phyloP scores from a whole-genome alignment of 2,888 invertebrate species.

The Loripinus fragilis region DNA sequence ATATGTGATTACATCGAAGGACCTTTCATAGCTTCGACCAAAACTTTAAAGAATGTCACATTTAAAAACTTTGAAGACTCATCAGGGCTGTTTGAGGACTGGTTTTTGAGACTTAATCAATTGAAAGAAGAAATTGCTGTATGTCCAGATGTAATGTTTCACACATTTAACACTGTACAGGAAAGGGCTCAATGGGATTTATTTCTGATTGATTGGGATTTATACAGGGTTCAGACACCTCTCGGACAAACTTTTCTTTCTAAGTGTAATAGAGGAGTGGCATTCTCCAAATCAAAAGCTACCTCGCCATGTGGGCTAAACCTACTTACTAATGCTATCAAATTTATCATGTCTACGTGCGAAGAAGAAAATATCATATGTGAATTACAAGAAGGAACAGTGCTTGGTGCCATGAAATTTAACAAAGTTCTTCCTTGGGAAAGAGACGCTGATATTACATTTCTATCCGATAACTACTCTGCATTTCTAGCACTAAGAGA shows the following conservation, averaged over 20 bases:
- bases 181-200: slow-evolving; percentile 28
- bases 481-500: slow-evolving; percentile 50
- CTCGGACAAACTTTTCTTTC: slow-evolving; percentile 64
- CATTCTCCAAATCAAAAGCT: slow-evolving; percentile 23
- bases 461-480: slow-evolving; percentile 63
- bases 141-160: slow-evolving; percentile 81
- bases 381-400: slow-evolving; percentile 77
- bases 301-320: slow-evolving; percentile 74
- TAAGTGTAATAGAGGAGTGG: slow-evolving; percentile 47
- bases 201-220: slow-evolving; percentile 52
- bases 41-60: slow-evolving; percentile 48
- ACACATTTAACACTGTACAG: slow-evolving; percentile 21
- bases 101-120: slow-evolving; percentile 71
- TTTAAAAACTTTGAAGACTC: slow-evolving; percentile 59
- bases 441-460: slow-evolving; percentile 76
- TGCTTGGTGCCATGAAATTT: slow-evolving; percentile 81
- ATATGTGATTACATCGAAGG: slow-evolving; percentile 77
- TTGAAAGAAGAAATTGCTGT: slow-evolving; percentile 58
- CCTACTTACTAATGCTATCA: slow-evolving; percentile 62
- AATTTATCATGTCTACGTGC: slow-evolving; percentile 67
- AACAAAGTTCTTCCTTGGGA: slow-evolving; percentile 80
- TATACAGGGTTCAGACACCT: slow-evolving; percentile 53
- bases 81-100: slow-evolving; percentile 73
- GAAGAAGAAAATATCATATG: slow-evolving; percentile 67
- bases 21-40: slow-evolving; percentile 73